phyloP scores from a whole-genome alignment of 2,797 vertebrate species.

The Valencia hispanica region DNA sequence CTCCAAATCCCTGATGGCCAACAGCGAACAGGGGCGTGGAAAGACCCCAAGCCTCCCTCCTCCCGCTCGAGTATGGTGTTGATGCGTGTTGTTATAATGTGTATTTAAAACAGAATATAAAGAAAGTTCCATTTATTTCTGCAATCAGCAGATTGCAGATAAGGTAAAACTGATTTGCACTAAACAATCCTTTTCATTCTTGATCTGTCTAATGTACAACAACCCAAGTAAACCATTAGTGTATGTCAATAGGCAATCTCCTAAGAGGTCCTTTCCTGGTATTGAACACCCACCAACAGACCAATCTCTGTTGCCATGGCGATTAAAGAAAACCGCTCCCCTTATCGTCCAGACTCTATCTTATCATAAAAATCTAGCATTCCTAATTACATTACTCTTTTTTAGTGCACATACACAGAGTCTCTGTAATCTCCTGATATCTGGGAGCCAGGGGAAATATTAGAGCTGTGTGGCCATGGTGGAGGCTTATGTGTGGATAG shows the following conservation, averaged over 20 bases:
- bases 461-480: constrained; percentile 5
- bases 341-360: neutral
- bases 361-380: constrained; percentile 30
- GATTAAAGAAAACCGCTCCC: constrained; percentile 1
- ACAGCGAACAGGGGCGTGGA: too few relatives aligned
- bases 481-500: neutral
- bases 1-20: too few relatives aligned
- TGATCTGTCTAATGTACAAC: neutral
- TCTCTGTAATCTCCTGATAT: neutral
- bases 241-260: constrained; percentile 11
- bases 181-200: neutral
- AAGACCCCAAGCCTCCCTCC: too few relatives aligned
- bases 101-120: too few relatives aligned
- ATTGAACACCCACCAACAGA: neutral
- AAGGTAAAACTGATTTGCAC: neutral
- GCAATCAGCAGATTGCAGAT: neutral
- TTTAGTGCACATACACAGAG: neutral
- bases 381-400: constrained; percentile 30
- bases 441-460: neutral
- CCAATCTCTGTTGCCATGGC: neutral
- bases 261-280: neutral
- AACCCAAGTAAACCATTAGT: neutral
- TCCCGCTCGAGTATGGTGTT: too few relatives aligned
- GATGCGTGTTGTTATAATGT: too few relatives aligned
- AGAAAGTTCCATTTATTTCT: too few relatives aligned